Percentiles rank a stretch among this genome's conserved stretches.
Evolutionary conservation across 2,113 vertebrate species (phyloP).

Genomic region (Scomber japonicus): DNA sequence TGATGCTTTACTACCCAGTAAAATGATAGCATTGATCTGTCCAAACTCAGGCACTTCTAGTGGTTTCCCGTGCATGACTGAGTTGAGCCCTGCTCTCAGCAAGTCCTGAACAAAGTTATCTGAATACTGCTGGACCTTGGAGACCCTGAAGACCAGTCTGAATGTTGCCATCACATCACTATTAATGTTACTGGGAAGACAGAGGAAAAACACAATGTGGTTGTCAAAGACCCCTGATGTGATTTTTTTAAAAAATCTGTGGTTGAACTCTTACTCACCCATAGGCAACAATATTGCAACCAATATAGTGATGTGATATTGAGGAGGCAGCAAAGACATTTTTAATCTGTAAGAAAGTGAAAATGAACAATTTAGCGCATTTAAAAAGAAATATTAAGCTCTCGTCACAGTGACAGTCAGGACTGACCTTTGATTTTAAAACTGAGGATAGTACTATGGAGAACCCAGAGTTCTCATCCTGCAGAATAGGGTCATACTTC

Average conservation of each 20-base stretch:
- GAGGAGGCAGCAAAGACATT: constrained; percentile 87
- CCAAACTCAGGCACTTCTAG: constrained; percentile 87
- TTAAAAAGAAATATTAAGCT: neutral
- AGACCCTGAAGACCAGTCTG: constrained; percentile 85
- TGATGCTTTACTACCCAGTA: constrained; percentile 82
- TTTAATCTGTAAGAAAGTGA: constrained; percentile 84
- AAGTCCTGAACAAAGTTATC: constrained; percentile 85
- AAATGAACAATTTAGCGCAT: neutral
- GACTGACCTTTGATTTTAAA: constrained; percentile 88
- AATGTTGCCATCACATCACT: constrained; percentile 86
- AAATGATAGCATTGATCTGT: constrained; percentile 85
- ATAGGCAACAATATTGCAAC: constrained; percentile 88
- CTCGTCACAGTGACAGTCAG: neutral
- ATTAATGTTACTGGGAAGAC: constrained; percentile 84
- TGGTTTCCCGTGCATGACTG: constrained; percentile 74
- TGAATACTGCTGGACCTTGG: constrained; percentile 77
- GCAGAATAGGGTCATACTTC: constrained; percentile 83
- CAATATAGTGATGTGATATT: constrained; percentile 84
- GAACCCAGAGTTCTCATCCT: constrained; percentile 83
- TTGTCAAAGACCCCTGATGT: neutral
- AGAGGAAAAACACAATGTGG: neutral
- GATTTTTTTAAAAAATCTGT: neutral
- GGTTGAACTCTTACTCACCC: constrained; percentile 84
- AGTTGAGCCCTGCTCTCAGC: constrained; percentile 83
- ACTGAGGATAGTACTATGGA: constrained; percentile 84